Base-by-base conservation (phyloP, 2,113 vertebrate species). In the Mus spicilegus region DNA sequence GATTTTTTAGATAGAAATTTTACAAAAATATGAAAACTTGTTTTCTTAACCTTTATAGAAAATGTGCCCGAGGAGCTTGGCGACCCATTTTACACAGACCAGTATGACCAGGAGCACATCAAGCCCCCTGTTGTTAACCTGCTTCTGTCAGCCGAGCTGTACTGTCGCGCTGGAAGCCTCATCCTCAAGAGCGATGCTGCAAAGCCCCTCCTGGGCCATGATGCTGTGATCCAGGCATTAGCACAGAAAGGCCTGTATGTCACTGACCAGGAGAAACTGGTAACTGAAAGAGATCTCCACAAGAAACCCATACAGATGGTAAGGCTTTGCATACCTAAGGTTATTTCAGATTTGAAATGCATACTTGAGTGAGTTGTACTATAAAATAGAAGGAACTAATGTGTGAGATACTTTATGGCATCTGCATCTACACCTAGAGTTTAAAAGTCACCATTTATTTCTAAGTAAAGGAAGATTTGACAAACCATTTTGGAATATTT, bases 71-170 rank as follows among this genome's bases (percentile, higher is more conserved):
- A 99, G 96, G 99, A 99, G 67, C 96, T 99, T 17, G 98, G 98
- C 96, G 99, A 99, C 58, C 99, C 99, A 0, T 99, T 99, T 98
- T 99, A 99, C 98, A 99, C 99, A 7, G 99, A 99, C 98, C 99
- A 99, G 98, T 99, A 99, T 90, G 99, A 99, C 82, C 99, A 99
- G 97, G 99, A 99, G 98, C 99, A 99, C 98, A 99, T 99, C 96
- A 99, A 99, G 96, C 99, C 99, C 10, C 99, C 99, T 0, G 99
- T 99, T 94, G 99, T 98, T 69, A 99, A 99, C 96, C 98, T 99
- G 97, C 99, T 99, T 81, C 99, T 99, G 20, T 99, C 99, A 3
- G 99, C 99, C 0, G 99, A 99, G 94, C 99, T 99, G 87, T 99
- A 99, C 98, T 99, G 99, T 98, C 98, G 99, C 73, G 99, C 99